These are phyloP conservation scores for Caenorhabditis angaria DNA, from an alignment of 2,888 invertebrate genomes.

Conservation along the genomic window DNA sequence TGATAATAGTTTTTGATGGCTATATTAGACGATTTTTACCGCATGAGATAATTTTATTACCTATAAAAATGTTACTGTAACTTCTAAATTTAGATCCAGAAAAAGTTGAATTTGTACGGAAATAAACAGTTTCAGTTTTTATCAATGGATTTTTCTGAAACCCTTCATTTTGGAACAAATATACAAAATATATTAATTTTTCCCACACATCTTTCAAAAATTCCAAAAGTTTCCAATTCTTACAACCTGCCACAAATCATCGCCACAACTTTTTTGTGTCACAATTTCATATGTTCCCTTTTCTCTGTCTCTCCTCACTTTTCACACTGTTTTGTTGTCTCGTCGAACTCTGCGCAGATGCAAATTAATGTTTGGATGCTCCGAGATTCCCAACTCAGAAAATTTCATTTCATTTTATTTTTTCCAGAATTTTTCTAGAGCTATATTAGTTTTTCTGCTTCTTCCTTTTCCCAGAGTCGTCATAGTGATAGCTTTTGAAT, in stretches of 20 bases:
- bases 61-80: too few species aligned
- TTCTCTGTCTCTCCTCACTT: neutral
- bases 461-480: neutral
- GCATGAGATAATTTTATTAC: neutral
- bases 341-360: neutral
- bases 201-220: too few species aligned
- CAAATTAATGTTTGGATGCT: constrained; percentile 1
- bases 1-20: neutral
- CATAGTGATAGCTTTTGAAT: neutral
- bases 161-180: too few species aligned
- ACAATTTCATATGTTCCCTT: too few species aligned
- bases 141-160: too few species aligned
- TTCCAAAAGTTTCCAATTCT: too few species aligned
- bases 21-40: neutral
- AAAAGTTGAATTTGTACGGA: too few species aligned
- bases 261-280: neutral
- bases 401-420: neutral
- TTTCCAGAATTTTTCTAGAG: neutral
- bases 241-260: neutral
- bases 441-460: neutral
- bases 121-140: too few species aligned
- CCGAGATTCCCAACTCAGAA: neutral
- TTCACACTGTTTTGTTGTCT: neutral
- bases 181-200: too few species aligned
- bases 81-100: too few species aligned